A percentile compares a stretch with the other conserved stretches of the same genome.
These are phyloP conservation scores for Aleadryas rufinucha DNA, from an alignment of 2,113 vertebrate species.

Conservation along the genomic window DNA sequence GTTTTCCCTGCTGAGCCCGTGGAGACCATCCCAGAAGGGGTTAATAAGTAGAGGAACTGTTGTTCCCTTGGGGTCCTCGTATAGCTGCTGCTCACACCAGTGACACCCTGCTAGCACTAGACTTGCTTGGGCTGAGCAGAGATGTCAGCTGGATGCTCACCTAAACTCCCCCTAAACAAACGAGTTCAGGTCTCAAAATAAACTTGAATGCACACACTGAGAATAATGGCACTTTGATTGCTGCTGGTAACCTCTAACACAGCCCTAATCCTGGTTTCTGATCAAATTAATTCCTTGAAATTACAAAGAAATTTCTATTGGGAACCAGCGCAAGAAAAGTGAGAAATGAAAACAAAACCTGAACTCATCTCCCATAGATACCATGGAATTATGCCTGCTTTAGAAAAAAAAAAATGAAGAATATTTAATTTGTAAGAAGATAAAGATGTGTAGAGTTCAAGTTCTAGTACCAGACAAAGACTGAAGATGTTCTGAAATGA, in stretches of 20 bases:
- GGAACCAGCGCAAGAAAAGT: background rate
- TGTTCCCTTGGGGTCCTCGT: background rate
- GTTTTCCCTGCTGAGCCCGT: background rate
- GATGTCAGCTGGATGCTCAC: background rate
- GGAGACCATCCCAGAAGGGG: background rate
- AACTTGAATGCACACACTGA: background rate
- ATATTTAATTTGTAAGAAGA: background rate
- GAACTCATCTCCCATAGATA: background rate
- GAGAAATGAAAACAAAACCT: background rate
- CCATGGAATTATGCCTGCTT: background rate
- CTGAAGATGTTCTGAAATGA: background rate
- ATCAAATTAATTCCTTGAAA: background rate
- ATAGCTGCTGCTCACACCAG: background rate
- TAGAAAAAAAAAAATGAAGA: background rate
- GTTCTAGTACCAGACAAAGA: background rate
- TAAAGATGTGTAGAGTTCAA: background rate
- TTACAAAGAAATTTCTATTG: background rate
- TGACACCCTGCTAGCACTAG: background rate
- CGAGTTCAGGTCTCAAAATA: background rate
- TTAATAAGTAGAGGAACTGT: background rate
- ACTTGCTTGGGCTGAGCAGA: background rate
- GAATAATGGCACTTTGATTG: background rate
- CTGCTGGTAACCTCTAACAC: background rate
- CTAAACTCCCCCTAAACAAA: background rate
- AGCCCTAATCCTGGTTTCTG: background rate